These are phyloP conservation scores for Oenanthe melanoleuca DNA, from an alignment of 2,113 vertebrate species.

Conservation along the genomic window DNA sequence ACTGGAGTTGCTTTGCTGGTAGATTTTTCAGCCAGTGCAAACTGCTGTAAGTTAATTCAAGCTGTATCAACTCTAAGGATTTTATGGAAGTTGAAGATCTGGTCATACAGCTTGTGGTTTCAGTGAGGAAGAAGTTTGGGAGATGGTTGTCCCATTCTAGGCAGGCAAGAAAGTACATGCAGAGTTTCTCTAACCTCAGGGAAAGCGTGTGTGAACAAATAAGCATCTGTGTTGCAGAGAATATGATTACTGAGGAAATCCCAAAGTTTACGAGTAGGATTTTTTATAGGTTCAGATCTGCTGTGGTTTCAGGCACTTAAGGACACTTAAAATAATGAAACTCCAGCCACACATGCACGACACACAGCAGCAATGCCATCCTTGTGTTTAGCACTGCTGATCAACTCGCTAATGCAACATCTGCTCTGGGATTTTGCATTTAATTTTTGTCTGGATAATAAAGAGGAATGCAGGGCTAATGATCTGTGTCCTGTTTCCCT, in stretches of 20 bases:
- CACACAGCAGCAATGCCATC: background rate
- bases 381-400: background rate
- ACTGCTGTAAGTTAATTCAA: background rate
- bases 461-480: conserved; percentile 12
- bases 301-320: conserved; percentile 32
- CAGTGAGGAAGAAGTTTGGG: background rate
- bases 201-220: background rate
- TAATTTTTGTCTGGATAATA: conserved; percentile 40
- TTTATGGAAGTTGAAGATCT: background rate
- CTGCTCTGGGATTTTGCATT: conserved; percentile 43
- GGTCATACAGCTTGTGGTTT: background rate
- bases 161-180: background rate
- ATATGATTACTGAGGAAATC: background rate
- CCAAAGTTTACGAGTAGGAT: background rate
- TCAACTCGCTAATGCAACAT: conserved; percentile 6
- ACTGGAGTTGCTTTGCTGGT: background rate
- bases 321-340: conserved; percentile 9
- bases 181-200: background rate
- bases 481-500: conserved; percentile 5
- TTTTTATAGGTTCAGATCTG: conserved; percentile 10
- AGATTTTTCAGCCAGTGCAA: background rate
- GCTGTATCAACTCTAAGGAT: background rate
- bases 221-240: background rate
- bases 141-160: background rate
- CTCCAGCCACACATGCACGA: background rate